Percentiles rank a stretch among this genome's conserved stretches.
Evolutionary conservation across 2,113 vertebrate genomes (phyloP).

Genomic region (Pomatostomus ruficeps): DNA sequence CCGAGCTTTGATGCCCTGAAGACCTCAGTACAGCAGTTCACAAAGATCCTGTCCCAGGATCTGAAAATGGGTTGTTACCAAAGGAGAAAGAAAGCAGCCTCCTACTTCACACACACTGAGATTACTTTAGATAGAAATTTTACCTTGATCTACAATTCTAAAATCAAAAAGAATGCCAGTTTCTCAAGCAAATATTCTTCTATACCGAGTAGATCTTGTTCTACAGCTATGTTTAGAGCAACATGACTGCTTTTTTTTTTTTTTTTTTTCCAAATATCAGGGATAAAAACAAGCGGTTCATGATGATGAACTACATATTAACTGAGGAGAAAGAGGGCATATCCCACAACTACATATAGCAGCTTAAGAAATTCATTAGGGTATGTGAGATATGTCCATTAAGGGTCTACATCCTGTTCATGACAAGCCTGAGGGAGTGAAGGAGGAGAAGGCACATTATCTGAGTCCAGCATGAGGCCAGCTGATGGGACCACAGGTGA

Average conservation of each 20-base stretch:
- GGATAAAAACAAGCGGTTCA: not conserved
- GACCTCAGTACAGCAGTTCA: not conserved
- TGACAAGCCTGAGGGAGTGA: not conserved
- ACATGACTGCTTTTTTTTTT: accelerated
- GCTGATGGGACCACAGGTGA: not conserved
- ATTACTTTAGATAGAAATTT: not conserved
- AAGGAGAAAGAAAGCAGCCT: not conserved
- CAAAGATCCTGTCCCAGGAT: not conserved
- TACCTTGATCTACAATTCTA: not conserved
- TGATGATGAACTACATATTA: not conserved
- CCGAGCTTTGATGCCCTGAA: not conserved
- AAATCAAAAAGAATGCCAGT: not conserved
- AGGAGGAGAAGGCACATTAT: not conserved
- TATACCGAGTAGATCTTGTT: not conserved
- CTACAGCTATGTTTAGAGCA: not conserved
- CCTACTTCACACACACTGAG: not conserved
- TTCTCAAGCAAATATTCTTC: not conserved
- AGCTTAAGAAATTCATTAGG: not conserved
- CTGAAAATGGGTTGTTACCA: not conserved
- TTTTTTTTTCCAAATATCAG: not conserved
- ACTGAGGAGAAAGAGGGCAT: not conserved
- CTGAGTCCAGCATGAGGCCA: not conserved
- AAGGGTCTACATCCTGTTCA: not conserved
- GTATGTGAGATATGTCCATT: not conserved
- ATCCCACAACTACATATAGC: not conserved